These are phyloP conservation scores for Micropoecilia bifurca DNA, from an alignment of 2,797 vertebrate species.

Conservation along the genomic window DNA sequence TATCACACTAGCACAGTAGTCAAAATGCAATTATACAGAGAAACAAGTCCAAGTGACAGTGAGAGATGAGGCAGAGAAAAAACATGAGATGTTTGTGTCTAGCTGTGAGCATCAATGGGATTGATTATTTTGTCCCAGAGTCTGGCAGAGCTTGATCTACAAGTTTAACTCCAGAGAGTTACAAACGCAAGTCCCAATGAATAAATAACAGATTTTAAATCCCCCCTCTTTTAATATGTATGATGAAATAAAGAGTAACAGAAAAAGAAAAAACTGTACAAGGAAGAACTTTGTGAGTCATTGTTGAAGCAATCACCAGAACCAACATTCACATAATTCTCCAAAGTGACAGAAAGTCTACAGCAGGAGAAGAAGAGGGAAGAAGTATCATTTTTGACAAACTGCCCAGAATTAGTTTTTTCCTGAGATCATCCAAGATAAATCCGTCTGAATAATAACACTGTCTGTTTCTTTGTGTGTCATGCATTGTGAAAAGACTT, in stretches of 20 bases:
- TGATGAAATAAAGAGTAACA: constrained; percentile 51
- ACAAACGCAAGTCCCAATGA: constrained; percentile 65
- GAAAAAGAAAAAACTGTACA: constrained; percentile 31
- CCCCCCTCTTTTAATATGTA: constrained; percentile 63
- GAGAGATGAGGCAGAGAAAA: constrained; percentile 28
- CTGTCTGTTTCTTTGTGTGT: constrained; percentile 19
- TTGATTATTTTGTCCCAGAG: constrained; percentile 58
- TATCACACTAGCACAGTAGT: constrained; percentile 11
- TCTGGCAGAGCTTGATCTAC: constrained; percentile 42
- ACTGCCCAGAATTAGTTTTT: constrained; percentile 36
- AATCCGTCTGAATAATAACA: constrained; percentile 36
- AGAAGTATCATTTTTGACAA: constrained; percentile 28
- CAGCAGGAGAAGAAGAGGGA: constrained; percentile 14
- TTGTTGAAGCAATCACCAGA: constrained; percentile 11
- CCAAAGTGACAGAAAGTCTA: constrained; percentile 10
- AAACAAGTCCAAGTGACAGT: neutral
- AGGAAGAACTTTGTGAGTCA: neutral
- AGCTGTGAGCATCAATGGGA: constrained; percentile 51
- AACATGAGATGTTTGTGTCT: constrained; percentile 30
- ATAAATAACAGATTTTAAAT: constrained; percentile 68
- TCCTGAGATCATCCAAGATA: constrained; percentile 39
- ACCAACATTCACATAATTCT: constrained; percentile 26
- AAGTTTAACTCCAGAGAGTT: constrained; percentile 55
- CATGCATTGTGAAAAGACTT: neutral
- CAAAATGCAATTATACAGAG: constrained; percentile 14